phyloP scores from a whole-genome alignment of 2,888 invertebrate species.

The Lepidonotus clava region DNA sequence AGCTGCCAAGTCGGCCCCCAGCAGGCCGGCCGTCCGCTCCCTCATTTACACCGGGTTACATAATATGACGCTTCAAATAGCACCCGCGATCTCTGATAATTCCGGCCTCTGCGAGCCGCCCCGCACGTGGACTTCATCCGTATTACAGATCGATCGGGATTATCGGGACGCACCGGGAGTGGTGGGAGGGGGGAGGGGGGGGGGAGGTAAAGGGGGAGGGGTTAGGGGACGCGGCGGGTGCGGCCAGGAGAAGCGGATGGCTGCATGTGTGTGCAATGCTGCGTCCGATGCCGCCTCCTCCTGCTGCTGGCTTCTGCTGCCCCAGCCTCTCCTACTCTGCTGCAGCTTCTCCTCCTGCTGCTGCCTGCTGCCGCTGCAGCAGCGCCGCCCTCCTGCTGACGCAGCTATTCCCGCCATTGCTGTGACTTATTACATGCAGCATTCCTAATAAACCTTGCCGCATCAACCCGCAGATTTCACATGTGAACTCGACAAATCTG shows the following conservation, averaged over 20 bases:
- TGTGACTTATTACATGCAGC: slow-evolving; percentile 30
- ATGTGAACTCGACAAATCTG: too few species aligned
- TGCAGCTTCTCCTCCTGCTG: background rate
- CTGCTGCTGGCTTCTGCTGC: background rate
- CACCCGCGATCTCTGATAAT: background rate
- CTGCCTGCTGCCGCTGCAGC: slow-evolving; percentile 25
- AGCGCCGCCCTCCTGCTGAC: background rate
- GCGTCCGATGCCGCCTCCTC: background rate
- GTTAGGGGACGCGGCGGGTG: background rate
- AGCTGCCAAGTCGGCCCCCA: background rate
- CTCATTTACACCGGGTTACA: background rate
- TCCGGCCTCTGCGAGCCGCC: background rate
- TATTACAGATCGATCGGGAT: slow-evolving; percentile 8
- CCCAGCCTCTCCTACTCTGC: background rate
- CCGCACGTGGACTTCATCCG: background rate
- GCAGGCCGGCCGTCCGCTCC: background rate
- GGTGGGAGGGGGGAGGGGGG: background rate
- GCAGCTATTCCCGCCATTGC: background rate
- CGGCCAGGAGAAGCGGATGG: background rate
- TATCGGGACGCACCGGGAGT: slow-evolving; percentile 16
- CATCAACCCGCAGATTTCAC: background rate
- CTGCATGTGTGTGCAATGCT: background rate
- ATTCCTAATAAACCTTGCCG: background rate
- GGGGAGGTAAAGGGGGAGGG: background rate
- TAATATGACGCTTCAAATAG: slow-evolving; percentile 12